Evolutionary conservation across 1,140 invertebrate genomes (phyloP), one percentile per base, ranked within the genome.

Genomic region (Papilio machaon): DNA sequence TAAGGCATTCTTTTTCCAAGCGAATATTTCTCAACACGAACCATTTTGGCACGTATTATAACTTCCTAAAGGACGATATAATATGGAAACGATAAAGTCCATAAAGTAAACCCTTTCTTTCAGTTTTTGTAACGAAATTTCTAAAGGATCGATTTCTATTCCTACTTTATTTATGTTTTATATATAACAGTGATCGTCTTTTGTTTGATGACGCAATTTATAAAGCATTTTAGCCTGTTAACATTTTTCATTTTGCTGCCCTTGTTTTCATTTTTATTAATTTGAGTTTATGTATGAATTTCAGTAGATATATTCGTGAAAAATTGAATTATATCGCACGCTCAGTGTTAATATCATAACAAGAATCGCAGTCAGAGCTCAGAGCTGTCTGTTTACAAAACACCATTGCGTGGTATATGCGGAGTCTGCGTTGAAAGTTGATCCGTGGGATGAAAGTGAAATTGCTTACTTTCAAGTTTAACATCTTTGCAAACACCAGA

Each of bases 401-500:
- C 79, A 86, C 76, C 38, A 73, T 86, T 83, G 85, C 82, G 85
- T 87, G 85, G 83, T 80, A 77, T 54, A 82, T 70, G 77, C 84
- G 81, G 83, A 86, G 83, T 82, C 83, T 74, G 81, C 54, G 82
- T 89, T 82, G 89, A 90, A 90, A 91, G 87, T 91, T 88, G 85
- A 88, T 82, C 38, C 86, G 83, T 85, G 78, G 79, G 88, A 89
- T 82, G 89, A 92, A 92, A 93, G 91, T 93, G 89, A 92, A 91
- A 91, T 82, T 88, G 83, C 84, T 86, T 74, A 86, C 84, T 86
- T 82, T 88, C 84, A 73, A 81, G 80, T 83, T 85, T 82, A 83
- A 81, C 85, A 88, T 87, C 84, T 87, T 85, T 82, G 81, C 79
- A 67, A 81, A 81, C 78, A 64, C 73, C 75, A 80, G 78, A 75